phyloP scores from a whole-genome alignment of 2,797 vertebrate genomes.

The Danio choprae region DNA sequence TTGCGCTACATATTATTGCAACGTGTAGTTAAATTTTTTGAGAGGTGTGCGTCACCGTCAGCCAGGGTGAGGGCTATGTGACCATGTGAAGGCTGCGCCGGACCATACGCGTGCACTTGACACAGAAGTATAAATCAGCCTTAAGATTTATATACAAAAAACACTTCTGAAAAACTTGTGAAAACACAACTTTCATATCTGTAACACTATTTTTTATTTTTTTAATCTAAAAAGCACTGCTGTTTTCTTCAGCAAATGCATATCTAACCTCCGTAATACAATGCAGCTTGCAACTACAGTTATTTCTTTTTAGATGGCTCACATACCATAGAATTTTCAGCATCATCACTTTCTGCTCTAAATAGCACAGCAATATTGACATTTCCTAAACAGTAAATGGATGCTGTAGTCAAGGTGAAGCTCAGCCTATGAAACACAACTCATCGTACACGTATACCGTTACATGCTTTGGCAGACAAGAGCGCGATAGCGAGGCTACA shows the following conservation, averaged over 20 bases:
- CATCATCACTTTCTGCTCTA: slow-evolving; percentile 25
- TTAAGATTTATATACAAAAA: background rate
- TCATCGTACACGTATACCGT: slow-evolving; percentile 31
- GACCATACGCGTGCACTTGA: too few species aligned
- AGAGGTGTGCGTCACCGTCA: too few species aligned
- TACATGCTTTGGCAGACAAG: slow-evolving; percentile 44
- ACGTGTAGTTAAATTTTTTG: too few species aligned
- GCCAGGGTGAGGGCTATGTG: too few species aligned
- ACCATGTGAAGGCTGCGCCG: too few species aligned
- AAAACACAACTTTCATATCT: background rate
- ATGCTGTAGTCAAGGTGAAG: slow-evolving; percentile 45
- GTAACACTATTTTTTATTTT: background rate
- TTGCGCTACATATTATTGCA: too few species aligned
- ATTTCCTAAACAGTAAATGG: slow-evolving; percentile 31
- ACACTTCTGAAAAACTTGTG: background rate
- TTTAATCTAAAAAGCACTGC: background rate
- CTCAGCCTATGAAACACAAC: slow-evolving; percentile 26
- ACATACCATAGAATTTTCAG: slow-evolving; percentile 12
- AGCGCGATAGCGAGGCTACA: slow-evolving; percentile 35
- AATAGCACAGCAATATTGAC: slow-evolving; percentile 52
- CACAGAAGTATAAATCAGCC: too few species aligned
- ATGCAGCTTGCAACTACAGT: background rate
- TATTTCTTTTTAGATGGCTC: slow-evolving; percentile 2
- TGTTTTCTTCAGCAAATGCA: background rate
- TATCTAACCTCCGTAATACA: background rate